phyloP scores from a whole-genome alignment of 2,113 vertebrate species.

The Apeltes quadracus region DNA sequence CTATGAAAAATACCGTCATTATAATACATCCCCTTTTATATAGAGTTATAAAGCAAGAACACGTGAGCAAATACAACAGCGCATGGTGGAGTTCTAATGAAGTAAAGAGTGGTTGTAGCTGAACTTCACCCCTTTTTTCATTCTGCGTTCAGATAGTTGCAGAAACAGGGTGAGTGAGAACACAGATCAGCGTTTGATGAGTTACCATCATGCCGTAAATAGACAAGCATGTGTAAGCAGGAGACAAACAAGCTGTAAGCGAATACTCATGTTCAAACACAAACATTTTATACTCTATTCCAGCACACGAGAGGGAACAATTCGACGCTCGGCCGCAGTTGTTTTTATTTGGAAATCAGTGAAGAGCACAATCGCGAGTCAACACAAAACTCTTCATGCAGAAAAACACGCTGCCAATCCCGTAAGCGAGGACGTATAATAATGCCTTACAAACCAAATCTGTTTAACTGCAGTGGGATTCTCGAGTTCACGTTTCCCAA shows the following conservation, averaged over 20 bases:
- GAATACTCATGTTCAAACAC: background rate
- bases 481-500: background rate
- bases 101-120: conserved; percentile 2
- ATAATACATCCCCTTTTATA: conserved; percentile 8
- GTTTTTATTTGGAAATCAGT: background rate
- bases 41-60: conserved; percentile 34
- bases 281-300: background rate
- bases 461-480: background rate
- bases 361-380: background rate
- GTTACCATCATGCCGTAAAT: conserved; percentile 23
- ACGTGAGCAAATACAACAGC: background rate
- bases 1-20: conserved; percentile 2
- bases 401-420: conserved; percentile 4
- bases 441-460: conserved; percentile 11
- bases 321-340: background rate
- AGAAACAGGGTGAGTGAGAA: conserved; percentile 45
- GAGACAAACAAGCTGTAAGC: background rate
- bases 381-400: conserved; percentile 3
- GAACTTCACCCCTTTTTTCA: conserved; percentile 37
- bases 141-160: conserved; percentile 27
- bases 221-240: conserved; percentile 18
- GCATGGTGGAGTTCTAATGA: conserved; percentile 10
- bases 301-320: no score
- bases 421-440: conserved; percentile 17
- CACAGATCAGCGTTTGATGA: conserved; percentile 34